Evolutionary conservation across 2,888 invertebrate species (phyloP), one percentile per base, ranked within the genome.

Genomic region (Archips crataeganus): DNA sequence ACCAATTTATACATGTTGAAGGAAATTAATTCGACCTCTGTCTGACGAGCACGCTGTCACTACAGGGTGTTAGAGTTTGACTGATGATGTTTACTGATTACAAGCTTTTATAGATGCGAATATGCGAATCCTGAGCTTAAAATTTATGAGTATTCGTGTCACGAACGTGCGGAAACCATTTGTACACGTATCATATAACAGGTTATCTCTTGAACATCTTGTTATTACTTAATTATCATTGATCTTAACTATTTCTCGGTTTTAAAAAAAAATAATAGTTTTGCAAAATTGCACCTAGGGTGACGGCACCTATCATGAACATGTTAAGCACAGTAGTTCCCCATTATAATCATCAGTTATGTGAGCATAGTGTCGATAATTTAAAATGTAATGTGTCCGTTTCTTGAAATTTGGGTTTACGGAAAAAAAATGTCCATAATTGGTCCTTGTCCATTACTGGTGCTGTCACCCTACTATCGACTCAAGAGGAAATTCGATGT

Each of bases 1-100:
- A 93, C 93, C 91, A 91, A 84, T 87, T 93, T 93, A 84, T 87
- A 91, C 93, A 93, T 93, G 70, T 79, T 84, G 81, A 70, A 74
- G 67, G 61, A 77, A 61, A 81, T 78, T 39, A 47, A 45, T 34
- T 36, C 6, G 71, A 75, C 75, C 79, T 79, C 79, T 75, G 79
- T 77, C 78, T 80, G 83, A 82, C 81, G 77, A 78, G 77, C 79
- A 76, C 78, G 75, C 78, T 84, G 83, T 83, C 81, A 81, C 83
- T 81, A 82, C 82, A 84, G 77, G 81, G 78, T 78, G 79, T 76
- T 80, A 73, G 81, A 81, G 75, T 81, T 80, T 84, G 90, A 90
- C 91, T 91, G 92, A 90, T 84, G 85, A 84, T 78, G 79, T 79
- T 81, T 80, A 79, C 77, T 59, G 66, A 74, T 63, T 66, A 65